Percentiles rank a stretch among this genome's conserved stretches.
phyloP scores from a whole-genome alignment of 2,888 invertebrate species.

The Synanthedon formicaeformis region DNA sequence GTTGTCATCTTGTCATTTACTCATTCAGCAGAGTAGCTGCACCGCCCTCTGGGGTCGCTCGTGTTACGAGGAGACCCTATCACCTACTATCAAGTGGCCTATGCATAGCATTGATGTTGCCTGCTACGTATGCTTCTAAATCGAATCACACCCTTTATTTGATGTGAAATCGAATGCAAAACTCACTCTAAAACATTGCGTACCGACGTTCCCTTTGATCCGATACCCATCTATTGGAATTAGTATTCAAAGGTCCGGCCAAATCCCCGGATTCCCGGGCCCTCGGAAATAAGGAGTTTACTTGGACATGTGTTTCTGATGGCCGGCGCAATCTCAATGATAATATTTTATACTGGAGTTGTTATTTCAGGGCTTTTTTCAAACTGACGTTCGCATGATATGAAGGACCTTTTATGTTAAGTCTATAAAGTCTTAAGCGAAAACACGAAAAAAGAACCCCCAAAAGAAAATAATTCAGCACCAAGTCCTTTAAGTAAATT shows the following conservation, averaged over 20 bases:
- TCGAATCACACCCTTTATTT: neutral
- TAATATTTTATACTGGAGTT: slow-evolving; percentile 1
- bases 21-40: too few species aligned
- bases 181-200: neutral
- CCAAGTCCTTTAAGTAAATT: too few species aligned
- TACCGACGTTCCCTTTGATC: slow-evolving; percentile 7
- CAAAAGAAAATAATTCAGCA: too few species aligned
- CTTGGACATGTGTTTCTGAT: slow-evolving; percentile 14
- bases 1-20: too few species aligned
- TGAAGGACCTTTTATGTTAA: too few species aligned
- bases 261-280: slow-evolving; percentile 4
- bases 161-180: neutral
- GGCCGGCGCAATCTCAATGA: slow-evolving; percentile 9
- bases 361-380: neutral
- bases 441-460: too few species aligned
- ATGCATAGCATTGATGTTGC: neutral
- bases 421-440: too few species aligned
- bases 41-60: too few species aligned
- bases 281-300: slow-evolving; percentile 3
- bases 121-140: neutral
- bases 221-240: slow-evolving; percentile 7
- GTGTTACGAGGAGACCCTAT: too few species aligned
- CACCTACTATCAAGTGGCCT: too few species aligned
- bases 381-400: too few species aligned
- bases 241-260: slow-evolving; percentile 10